Conservation (phyloP, 1,140 invertebrate species). For the Procambarus clarkii region DNA sequence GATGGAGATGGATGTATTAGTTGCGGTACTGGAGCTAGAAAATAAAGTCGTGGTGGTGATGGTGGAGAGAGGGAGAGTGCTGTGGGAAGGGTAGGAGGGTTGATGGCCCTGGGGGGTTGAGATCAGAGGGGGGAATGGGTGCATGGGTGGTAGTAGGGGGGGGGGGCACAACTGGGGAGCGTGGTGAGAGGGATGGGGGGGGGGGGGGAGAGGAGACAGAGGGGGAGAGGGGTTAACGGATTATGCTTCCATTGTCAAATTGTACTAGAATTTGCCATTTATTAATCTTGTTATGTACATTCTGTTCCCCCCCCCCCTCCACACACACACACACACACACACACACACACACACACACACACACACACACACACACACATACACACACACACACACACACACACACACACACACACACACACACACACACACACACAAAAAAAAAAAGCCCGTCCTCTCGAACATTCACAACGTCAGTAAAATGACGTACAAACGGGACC, state of each 20-base stretch:
- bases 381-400: background rate
- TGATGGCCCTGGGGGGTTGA: background rate
- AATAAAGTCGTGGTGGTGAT: background rate
- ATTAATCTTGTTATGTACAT: constrained; percentile 41
- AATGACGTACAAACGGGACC: too few relatives aligned
- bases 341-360: background rate
- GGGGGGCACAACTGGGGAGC: too few relatives aligned
- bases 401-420: background rate
- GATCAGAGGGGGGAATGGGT: constrained; percentile 25
- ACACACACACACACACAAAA: too few relatives aligned
- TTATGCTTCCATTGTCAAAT: constrained; percentile 23
- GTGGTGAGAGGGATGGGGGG: background rate
- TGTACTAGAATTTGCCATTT: constrained; percentile 21
- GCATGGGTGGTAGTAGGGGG: background rate
- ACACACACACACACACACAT: background rate
- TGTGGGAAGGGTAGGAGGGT: background rate
- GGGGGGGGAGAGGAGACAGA: background rate
- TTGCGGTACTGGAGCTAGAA: background rate
- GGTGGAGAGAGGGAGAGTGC: background rate
- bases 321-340: background rate
- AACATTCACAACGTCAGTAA: too few relatives aligned
- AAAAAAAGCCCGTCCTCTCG: too few relatives aligned
- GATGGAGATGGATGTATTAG: background rate
- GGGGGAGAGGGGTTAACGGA: background rate
- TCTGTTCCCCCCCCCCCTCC: background rate